phyloP scores from a whole-genome alignment of 2,113 vertebrate genomes.

The Monopterus albus region DNA sequence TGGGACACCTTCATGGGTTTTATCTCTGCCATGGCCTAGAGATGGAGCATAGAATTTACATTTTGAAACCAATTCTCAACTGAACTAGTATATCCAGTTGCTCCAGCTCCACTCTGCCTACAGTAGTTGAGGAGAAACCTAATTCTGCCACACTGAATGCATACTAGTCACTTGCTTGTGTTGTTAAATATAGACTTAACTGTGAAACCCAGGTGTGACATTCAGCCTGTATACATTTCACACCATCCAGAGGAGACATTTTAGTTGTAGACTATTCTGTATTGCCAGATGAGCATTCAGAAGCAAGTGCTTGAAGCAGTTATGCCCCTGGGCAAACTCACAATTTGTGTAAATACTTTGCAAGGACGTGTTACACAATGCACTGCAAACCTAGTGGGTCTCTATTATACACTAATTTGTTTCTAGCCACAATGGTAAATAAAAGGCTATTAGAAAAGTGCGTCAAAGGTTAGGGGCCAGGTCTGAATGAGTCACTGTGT shows the following conservation, averaged over 20 bases:
- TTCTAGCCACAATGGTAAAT: neutral
- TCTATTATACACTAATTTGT: neutral
- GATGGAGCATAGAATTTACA: constrained; percentile 6
- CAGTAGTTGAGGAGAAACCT: too few relatives aligned
- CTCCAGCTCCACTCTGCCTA: neutral
- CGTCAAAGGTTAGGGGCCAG: neutral
- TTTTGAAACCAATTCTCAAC: neutral
- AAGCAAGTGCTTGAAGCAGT: neutral
- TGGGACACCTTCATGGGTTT: too few relatives aligned
- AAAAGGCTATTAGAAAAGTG: neutral
- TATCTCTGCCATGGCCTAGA: neutral
- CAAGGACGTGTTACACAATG: neutral
- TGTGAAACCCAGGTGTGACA: constrained; percentile 30
- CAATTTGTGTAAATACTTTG: constrained; percentile 16
- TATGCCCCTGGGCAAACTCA: neutral
- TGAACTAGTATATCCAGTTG: constrained; percentile 13
- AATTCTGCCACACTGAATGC: too few relatives aligned
- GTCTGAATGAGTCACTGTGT: neutral
- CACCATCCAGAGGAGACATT: constrained; percentile 11
- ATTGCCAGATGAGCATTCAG: constrained; percentile 7
- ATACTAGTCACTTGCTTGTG: neutral
- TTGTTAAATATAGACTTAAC: neutral
- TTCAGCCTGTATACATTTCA: constrained; percentile 19
- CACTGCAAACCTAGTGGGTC: neutral
- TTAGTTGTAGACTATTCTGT: neutral